Conservation (phyloP, 2,797 vertebrate species). For the Acomys russatus region DNA sequence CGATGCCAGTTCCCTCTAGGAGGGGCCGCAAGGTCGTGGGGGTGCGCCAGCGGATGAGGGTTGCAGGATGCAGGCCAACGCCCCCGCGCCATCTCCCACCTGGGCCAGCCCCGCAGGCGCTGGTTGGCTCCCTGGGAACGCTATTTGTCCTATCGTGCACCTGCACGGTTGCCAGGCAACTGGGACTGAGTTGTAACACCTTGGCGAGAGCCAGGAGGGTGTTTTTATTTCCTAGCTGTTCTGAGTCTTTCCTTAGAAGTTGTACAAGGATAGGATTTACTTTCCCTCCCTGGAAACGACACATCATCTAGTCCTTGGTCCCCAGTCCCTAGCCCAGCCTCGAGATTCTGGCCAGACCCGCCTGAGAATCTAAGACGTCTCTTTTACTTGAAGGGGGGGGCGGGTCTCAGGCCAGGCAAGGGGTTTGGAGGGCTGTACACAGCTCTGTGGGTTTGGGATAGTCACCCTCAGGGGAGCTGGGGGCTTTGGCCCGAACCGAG, state of each 20-base stretch:
- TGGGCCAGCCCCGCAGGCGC: constrained; percentile 36
- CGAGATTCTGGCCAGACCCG: neutral
- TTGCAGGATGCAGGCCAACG: neutral
- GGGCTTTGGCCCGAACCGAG: neutral
- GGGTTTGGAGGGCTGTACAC: neutral
- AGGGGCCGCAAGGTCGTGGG: neutral
- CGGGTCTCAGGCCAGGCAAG: neutral
- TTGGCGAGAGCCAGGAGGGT: constrained; percentile 54
- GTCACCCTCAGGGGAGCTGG: neutral
- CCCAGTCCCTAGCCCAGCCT: neutral
- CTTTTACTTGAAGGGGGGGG: neutral
- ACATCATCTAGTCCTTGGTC: rapidly evolving
- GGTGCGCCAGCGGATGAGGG: neutral
- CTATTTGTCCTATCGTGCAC: constrained; percentile 22
- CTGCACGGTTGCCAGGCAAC: constrained; percentile 72
- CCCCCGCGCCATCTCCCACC: constrained; percentile 5
- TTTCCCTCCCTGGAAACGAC: constrained; percentile 29
- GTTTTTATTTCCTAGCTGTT: constrained; percentile 67
- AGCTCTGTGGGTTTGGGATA: constrained; percentile 43
- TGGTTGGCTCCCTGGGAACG: constrained; percentile 67
- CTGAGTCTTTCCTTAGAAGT: constrained; percentile 75
- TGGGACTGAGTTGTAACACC: constrained; percentile 62
- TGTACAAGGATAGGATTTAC: constrained; percentile 52
- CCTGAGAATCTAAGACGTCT: rapidly evolving
- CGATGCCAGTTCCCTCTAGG: constrained; percentile 38